Evolutionary conservation across 1,140 invertebrate species (phyloP), one percentile per base, ranked within the genome.

Genomic region (Nomia melanderi): DNA sequence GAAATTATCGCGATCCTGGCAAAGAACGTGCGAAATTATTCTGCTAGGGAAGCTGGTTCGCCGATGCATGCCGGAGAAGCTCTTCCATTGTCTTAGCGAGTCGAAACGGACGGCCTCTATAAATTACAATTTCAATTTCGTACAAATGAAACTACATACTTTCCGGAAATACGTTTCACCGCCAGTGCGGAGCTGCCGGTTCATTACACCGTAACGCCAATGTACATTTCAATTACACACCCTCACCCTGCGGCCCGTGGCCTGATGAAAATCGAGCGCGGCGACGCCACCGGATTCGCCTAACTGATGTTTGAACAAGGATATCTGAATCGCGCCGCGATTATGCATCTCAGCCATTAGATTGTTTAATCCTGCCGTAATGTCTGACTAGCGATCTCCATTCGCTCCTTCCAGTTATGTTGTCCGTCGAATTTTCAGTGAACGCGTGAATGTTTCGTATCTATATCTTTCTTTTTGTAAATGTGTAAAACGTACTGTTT

Each of bases 191-290:
- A 7, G 25, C 25, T 65, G 33, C 47, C 27, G 72, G 50, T 78
- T 81, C 79, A 78, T 78, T 78, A 81, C 76, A 36, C 62, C 76
- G 66, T 77, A 59, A 77, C 57, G 75, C 56, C 78, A 39, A 72
- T 78, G 75, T 81, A 81, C 79, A 81, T 81, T 81, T 81, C 75
- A 81, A 81, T 81, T 81, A 78, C 67, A 77, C 57, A n/a, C 23
- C 53, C 41, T n/a, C n/a, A n/a, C 59, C 66, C 36, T 7, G 36
- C 36, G 36, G 14, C 14, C 27, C 67, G 33, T 69, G n/a, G 66
- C 41, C 60, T 80, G 78, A 78, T 80, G 75, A 71, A 69, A 80
- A 78, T 53, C 33, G 50, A 77, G 78, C 69, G 63, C 77, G 27
- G 25, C 41, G 60, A 57, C 59, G 74, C 54, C 60, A 44, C 41